Percentiles rank a stretch among this genome's conserved stretches.
phyloP scores from a whole-genome alignment of 2,888 invertebrate genomes.

The Dicranocentrus wangi region DNA sequence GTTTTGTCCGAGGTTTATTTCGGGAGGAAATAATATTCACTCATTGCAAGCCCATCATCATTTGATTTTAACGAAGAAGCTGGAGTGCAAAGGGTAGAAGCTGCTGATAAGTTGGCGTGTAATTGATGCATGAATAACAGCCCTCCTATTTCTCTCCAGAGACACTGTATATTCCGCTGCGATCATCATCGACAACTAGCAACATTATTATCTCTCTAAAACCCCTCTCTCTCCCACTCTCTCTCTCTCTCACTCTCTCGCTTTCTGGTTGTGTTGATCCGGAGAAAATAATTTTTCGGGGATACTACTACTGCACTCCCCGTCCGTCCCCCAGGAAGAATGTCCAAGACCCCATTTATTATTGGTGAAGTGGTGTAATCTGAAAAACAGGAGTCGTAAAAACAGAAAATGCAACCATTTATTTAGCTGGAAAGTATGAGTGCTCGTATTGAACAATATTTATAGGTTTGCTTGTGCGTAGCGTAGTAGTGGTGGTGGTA shows the following conservation, averaged over 20 bases:
- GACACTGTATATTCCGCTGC: no score
- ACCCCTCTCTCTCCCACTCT: no score
- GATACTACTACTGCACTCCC: no score
- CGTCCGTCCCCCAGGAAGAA: neutral
- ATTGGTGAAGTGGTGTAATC: slow-evolving; percentile 10
- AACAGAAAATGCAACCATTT: slow-evolving; percentile 18
- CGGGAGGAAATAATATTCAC: slow-evolving; percentile 15
- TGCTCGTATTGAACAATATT: slow-evolving; percentile 20
- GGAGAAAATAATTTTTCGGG: slow-evolving; percentile 5
- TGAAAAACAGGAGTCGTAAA: slow-evolving; percentile 31
- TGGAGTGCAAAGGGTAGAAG: slow-evolving; percentile 36
- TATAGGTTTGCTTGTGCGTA: no score
- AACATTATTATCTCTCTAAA: no score
- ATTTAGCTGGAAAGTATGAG: slow-evolving; percentile 16
- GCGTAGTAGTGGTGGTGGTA: no score
- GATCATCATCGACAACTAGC: no score
- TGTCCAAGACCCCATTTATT: slow-evolving; percentile 14
- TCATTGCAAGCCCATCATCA: slow-evolving; percentile 45
- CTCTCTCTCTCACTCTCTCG: neutral
- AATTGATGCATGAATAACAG: slow-evolving; percentile 47
- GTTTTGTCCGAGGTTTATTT: no score
- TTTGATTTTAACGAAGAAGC: slow-evolving; percentile 29
- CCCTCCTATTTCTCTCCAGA: no score
- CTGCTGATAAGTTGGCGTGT: slow-evolving; percentile 29
- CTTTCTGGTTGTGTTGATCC: neutral